Conservation (phyloP, 2,113 vertebrate species). For the Pontoporia blainvillei region DNA sequence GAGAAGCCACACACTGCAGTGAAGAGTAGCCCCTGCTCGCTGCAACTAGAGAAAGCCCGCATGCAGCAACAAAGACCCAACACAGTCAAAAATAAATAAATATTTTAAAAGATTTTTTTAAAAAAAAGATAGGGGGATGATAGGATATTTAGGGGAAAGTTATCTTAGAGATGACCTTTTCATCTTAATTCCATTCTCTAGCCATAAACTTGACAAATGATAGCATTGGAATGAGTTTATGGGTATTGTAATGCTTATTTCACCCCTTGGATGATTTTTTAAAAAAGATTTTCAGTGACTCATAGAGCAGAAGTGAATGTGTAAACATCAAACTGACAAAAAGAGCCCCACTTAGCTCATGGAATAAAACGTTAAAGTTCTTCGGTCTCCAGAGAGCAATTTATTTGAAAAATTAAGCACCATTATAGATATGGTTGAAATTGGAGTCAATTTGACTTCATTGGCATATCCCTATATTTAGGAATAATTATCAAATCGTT, state of each 20-base stretch:
- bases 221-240: background rate
- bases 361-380: constrained; percentile 14
- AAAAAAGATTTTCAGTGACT: constrained; percentile 56
- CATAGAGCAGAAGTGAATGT: constrained; percentile 3
- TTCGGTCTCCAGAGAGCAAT: constrained; percentile 7
- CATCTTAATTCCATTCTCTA: background rate
- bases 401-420: constrained; percentile 40
- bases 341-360: constrained; percentile 23
- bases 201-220: background rate
- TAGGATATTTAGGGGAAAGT: background rate
- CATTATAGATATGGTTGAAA: constrained; percentile 21
- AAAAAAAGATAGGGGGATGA: background rate
- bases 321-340: constrained; percentile 29
- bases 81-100: no score
- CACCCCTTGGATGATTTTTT: background rate
- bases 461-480: constrained; percentile 18
- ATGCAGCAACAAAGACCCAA: no score
- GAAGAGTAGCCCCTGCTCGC: no score
- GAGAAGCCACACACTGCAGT: no score
- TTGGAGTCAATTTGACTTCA: background rate
- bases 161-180: background rate
- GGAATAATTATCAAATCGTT: constrained; percentile 21
- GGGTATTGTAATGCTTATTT: background rate
- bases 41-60: no score
- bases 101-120: no score